Evolutionary conservation across 1,140 invertebrate species (phyloP).

Genomic region (Caerostris extrusa): DNA sequence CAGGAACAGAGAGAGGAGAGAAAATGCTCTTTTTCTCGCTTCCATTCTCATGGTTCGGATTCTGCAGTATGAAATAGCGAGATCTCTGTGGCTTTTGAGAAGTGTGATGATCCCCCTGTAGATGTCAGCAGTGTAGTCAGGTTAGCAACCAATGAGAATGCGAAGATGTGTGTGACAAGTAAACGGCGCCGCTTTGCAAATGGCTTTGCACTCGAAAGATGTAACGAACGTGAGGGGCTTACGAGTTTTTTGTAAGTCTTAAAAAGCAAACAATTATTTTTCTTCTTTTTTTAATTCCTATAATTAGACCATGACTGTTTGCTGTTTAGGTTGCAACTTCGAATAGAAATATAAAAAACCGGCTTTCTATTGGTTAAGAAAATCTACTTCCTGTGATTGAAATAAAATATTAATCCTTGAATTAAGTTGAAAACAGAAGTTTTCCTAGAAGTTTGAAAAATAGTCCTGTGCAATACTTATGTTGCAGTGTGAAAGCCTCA

Average conservation of each 20-base stretch:
- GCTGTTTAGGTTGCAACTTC: background rate
- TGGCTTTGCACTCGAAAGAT: background rate
- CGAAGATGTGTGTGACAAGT: background rate
- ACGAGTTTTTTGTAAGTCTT: background rate
- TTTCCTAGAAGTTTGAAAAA: background rate
- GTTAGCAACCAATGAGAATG: background rate
- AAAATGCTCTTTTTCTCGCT: background rate
- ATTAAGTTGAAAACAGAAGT: background rate
- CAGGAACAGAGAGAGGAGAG: background rate
- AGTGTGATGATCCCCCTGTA: background rate
- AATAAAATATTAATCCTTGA: background rate
- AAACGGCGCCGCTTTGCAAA: slow-evolving; percentile 21
- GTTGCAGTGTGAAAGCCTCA: no score
- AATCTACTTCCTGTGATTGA: background rate
- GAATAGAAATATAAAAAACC: background rate
- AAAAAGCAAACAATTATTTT: background rate
- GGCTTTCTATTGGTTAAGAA: background rate
- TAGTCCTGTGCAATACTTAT: no score
- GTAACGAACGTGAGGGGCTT: background rate
- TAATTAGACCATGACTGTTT: background rate
- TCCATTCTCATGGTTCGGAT: background rate
- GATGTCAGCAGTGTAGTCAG: background rate
- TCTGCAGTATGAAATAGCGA: background rate
- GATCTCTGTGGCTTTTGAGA: background rate
- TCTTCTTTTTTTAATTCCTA: background rate